A percentile compares a stretch with the other conserved stretches of the same genome.
Evolutionary conservation across 2,113 vertebrate species (phyloP).

Genomic region (Clarias magur): DNA sequence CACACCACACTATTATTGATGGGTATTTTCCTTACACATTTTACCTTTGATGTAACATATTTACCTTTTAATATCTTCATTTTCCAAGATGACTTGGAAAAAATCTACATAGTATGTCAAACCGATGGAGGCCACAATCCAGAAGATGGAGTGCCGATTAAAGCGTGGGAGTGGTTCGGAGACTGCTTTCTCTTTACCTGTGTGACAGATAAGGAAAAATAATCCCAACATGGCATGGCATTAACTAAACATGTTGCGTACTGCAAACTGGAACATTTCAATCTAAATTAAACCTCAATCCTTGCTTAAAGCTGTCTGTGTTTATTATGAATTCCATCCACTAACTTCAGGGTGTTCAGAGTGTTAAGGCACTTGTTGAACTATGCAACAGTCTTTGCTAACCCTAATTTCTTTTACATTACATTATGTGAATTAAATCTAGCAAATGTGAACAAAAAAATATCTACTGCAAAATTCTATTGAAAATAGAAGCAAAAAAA

Average conservation of each 20-base stretch:
- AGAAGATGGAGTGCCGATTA: conserved; percentile 90
- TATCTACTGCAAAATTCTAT: too few species aligned
- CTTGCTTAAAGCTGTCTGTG: background rate
- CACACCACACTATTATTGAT: background rate
- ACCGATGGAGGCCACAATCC: conserved; percentile 84
- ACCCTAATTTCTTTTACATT: too few species aligned
- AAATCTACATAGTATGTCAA: conserved; percentile 93
- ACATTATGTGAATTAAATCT: too few species aligned
- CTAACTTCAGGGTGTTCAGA: background rate
- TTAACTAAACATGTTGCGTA: background rate
- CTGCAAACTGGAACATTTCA: background rate
- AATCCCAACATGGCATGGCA: background rate
- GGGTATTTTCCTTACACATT: background rate
- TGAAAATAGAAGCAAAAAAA: too few species aligned
- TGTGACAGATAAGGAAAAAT: background rate
- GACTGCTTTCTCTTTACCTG: conserved; percentile 77
- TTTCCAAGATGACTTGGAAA: conserved; percentile 78
- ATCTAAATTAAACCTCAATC: background rate
- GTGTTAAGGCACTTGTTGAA: background rate
- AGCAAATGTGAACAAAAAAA: too few species aligned
- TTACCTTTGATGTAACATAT: background rate
- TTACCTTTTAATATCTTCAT: conserved; percentile 82
- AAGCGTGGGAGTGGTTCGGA: conserved; percentile 80
- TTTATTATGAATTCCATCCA: background rate
- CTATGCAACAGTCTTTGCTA: too few species aligned